Evolutionary conservation across 2,113 vertebrate genomes (phyloP).

Genomic region (Australoheros scitulus): DNA sequence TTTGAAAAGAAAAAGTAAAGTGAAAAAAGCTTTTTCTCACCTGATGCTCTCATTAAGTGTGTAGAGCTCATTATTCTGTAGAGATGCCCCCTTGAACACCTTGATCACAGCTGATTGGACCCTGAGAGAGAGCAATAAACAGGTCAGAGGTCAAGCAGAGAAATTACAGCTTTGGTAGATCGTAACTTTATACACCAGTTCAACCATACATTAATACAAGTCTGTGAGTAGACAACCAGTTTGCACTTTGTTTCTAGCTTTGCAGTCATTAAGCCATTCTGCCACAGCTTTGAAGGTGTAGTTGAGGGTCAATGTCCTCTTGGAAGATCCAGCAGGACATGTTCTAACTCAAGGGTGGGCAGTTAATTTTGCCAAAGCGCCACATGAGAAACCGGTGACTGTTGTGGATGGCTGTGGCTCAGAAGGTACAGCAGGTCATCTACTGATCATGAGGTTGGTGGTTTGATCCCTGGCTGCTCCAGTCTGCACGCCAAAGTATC

Average conservation of each 20-base stretch:
- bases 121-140: conserved; percentile 68
- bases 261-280: background rate
- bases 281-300: background rate
- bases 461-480: no score
- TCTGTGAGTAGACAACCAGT: no score
- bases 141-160: background rate
- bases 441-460: no score
- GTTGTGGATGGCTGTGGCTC: background rate
- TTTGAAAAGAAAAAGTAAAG: background rate
- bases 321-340: background rate
- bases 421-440: no score
- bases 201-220: no score
- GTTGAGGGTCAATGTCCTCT: background rate
- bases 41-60: conserved; percentile 94
- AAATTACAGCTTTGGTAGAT: background rate
- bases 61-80: conserved; percentile 91
- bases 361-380: background rate
- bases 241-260: background rate
- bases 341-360: background rate
- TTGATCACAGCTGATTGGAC: conserved; percentile 95
- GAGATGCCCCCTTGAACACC: conserved; percentile 90
- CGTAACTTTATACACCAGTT: background rate
- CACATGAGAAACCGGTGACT: background rate
- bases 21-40: conserved; percentile 65
- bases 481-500: no score